A percentile compares a stretch with the other conserved stretches of the same genome.
These are phyloP conservation scores for Pimpla rufipes DNA, from an alignment of 2,888 invertebrate species.

Conservation along the genomic window DNA sequence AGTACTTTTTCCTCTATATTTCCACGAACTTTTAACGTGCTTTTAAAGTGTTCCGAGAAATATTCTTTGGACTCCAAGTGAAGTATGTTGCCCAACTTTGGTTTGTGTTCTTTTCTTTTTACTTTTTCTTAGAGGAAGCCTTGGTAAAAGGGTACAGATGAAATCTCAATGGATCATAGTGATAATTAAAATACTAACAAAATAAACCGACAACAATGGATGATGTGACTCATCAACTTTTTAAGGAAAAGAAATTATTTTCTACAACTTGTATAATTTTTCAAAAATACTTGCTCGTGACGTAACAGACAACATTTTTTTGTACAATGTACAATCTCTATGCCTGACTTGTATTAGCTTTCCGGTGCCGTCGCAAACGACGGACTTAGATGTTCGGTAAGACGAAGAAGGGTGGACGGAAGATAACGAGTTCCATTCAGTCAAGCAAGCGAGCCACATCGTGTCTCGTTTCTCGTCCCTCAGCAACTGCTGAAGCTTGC, in stretches of 20 bases:
- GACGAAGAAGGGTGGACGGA: neutral
- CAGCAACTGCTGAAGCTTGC: constrained; percentile 71
- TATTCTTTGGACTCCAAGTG: too few species aligned
- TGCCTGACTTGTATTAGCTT: neutral
- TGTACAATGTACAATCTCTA: too few species aligned
- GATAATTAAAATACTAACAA: neutral
- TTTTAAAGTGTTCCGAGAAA: too few species aligned
- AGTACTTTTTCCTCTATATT: neutral
- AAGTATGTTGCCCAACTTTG: too few species aligned
- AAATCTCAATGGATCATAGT: neutral
- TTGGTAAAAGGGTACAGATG: too few species aligned
- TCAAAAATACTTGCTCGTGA: too few species aligned
- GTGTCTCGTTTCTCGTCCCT: constrained; percentile 27
- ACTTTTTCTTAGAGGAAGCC: too few species aligned
- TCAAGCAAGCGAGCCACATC: constrained; percentile 10
- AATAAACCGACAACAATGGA: neutral
- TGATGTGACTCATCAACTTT: neutral
- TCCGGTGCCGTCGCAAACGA: neutral
- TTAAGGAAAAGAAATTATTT: too few species aligned
- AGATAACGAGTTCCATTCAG: constrained; percentile 21
- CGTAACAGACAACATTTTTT: too few species aligned
- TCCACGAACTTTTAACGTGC: too few species aligned
- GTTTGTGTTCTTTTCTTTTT: too few species aligned
- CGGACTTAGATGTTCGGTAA: neutral
- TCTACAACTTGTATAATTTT: too few species aligned